Conservation (phyloP, 2,888 invertebrate species). For the Balanococcus diminutus region DNA sequence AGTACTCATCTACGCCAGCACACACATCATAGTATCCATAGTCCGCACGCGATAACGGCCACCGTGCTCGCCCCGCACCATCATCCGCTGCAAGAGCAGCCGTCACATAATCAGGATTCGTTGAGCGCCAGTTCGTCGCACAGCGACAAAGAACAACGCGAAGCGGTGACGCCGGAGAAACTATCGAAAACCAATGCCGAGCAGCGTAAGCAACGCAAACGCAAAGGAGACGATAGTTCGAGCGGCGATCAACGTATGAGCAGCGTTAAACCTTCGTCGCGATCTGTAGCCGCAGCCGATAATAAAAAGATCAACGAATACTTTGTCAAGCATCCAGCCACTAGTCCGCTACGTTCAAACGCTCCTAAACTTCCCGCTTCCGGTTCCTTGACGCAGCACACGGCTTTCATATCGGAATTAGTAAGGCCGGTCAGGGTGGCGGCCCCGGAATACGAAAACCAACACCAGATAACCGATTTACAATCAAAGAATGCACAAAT, state of each 20-base stretch:
- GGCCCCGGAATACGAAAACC: conserved; percentile 82
- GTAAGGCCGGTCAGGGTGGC: conserved; percentile 68
- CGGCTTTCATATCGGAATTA: conserved; percentile 24
- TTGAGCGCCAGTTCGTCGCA: conserved; percentile 75
- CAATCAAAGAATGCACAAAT: conserved; percentile 89
- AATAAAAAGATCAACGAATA: conserved; percentile 93
- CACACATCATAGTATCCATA: not conserved
- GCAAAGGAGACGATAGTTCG: conserved; percentile 70
- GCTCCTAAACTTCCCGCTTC: conserved; percentile 44
- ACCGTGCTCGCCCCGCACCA: conserved; percentile 27
- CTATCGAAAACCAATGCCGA: conserved; percentile 59
- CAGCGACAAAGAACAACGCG: conserved; percentile 87
- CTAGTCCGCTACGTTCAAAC: conserved; percentile 78
- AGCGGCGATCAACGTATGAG: conserved; percentile 61
- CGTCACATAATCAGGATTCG: conserved; percentile 49
- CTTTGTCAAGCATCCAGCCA: conserved; percentile 79
- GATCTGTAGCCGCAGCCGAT: conserved; percentile 64
- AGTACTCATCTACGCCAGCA: conserved; percentile 47
- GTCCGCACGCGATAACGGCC: conserved; percentile 40
- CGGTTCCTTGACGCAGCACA: conserved; percentile 22
- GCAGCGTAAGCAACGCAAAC: conserved; percentile 81
- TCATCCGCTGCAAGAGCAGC: not conserved
- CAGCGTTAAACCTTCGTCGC: conserved; percentile 62
- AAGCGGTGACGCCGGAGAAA: conserved; percentile 81
- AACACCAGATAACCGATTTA: conserved; percentile 86